Percentiles rank a stretch among this genome's conserved stretches.
Evolutionary conservation across 2,797 vertebrate genomes (phyloP).

Genomic region (Vespertilio murinus): DNA sequence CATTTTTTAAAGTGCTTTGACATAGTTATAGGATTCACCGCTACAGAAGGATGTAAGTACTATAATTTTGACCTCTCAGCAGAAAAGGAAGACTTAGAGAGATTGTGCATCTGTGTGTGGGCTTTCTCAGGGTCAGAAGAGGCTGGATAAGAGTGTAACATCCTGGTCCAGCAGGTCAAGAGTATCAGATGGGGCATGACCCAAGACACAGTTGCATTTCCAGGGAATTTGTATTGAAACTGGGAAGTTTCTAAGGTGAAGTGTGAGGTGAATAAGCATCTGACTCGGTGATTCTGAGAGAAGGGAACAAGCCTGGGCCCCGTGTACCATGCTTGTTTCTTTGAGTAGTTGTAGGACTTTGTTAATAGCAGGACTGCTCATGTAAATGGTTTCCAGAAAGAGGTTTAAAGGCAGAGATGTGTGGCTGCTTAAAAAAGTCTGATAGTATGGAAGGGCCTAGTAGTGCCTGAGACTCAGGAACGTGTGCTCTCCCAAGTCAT

Average conservation of each 20-base stretch:
- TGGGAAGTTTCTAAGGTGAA: not conserved
- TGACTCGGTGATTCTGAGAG: not conserved
- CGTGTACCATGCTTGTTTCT: fast-evolving
- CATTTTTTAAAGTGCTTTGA: not conserved
- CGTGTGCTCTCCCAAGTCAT: not conserved
- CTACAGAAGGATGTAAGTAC: not conserved
- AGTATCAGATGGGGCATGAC: not conserved
- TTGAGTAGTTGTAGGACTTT: not conserved
- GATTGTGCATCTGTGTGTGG: not conserved
- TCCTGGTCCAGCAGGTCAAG: not conserved
- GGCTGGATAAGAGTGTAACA: not conserved
- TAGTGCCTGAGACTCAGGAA: not conserved
- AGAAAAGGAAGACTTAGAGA: not conserved
- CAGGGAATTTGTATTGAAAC: not conserved
- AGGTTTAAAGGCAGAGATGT: not conserved
- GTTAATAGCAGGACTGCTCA: not conserved
- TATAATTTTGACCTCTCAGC: not conserved
- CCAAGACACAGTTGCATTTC: not conserved
- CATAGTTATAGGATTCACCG: not conserved
- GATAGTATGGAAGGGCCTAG: not conserved
- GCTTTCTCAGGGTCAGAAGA: not conserved
- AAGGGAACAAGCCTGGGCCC: not conserved
- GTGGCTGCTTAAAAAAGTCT: not conserved
- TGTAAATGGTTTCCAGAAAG: not conserved
- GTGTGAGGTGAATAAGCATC: not conserved